Conservation (phyloP, 2,888 invertebrate species). For the Geotrupes spiniger region DNA sequence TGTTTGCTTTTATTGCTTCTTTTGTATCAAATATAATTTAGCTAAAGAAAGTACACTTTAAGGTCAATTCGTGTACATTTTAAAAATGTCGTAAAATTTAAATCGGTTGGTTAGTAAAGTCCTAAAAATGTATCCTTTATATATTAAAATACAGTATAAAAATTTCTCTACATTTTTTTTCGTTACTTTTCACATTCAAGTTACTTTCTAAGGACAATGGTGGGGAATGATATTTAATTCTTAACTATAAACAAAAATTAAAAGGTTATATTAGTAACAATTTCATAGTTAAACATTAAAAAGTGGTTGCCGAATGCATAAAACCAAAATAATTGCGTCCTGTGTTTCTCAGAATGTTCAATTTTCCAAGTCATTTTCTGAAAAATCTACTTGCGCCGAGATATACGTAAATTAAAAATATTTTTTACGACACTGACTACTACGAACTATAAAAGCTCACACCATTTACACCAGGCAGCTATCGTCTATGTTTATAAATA, state of each 20-base stretch:
- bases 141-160: too few species aligned
- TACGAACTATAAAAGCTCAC: slow-evolving; percentile 46
- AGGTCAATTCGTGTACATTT: too few species aligned
- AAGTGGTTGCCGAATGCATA: slow-evolving; percentile 2
- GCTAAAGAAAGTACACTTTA: too few species aligned
- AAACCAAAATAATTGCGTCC: slow-evolving; percentile 7
- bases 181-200: background rate
- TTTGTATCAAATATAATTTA: too few species aligned
- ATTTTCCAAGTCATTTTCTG: slow-evolving; percentile 4
- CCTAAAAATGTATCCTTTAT: too few species aligned
- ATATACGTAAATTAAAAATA: slow-evolving; percentile 31
- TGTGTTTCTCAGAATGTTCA: background rate
- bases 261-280: too few species aligned
- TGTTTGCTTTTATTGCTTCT: too few species aligned
- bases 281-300: too few species aligned
- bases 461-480: slow-evolving; percentile 49
- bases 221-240: background rate
- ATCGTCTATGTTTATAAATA: slow-evolving; percentile 47
- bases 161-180: too few species aligned
- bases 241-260: too few species aligned
- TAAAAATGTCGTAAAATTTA: too few species aligned
- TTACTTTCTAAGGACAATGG: slow-evolving; percentile 1
- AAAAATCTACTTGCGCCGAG: slow-evolving; percentile 7
- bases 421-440: slow-evolving; percentile 33
- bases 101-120: too few species aligned